These are phyloP conservation scores for Platalea minor DNA, from an alignment of 2,797 vertebrate species.

Conservation along the genomic window DNA sequence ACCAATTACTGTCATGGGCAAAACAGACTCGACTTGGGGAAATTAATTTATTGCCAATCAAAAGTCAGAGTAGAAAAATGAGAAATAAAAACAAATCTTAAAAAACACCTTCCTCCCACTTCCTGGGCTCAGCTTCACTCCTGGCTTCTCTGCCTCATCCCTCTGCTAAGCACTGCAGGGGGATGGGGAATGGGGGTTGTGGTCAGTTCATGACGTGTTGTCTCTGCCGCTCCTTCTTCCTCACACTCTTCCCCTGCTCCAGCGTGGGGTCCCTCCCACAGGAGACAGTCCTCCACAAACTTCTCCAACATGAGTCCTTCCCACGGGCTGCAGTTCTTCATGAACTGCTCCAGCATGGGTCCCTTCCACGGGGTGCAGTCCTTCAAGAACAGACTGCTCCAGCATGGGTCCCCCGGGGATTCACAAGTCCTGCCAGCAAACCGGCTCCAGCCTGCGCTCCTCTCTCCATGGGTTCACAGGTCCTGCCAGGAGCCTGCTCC, in stretches of 20 bases:
- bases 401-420: rapidly evolving
- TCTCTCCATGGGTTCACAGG: neutral
- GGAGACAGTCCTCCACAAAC: neutral
- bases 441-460: neutral
- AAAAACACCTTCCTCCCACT: neutral
- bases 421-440: no score
- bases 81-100: neutral
- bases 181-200: neutral
- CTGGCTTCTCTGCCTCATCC: neutral
- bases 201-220: neutral
- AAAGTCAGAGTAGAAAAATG: neutral
- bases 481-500: neutral
- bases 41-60: neutral
- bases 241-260: no score
- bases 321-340: neutral
- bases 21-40: neutral
- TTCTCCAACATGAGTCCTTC: neutral
- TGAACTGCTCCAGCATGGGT: neutral
- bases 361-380: neutral
- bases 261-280: neutral
- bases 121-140: neutral
- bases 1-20: neutral
- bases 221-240: neutral
- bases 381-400: neutral
- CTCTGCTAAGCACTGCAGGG: neutral